A percentile compares a stretch with the other conserved stretches of the same genome.
These are phyloP conservation scores for Archivesica marissinica DNA, from an alignment of 1,140 invertebrate genomes.

Conservation along the genomic window DNA sequence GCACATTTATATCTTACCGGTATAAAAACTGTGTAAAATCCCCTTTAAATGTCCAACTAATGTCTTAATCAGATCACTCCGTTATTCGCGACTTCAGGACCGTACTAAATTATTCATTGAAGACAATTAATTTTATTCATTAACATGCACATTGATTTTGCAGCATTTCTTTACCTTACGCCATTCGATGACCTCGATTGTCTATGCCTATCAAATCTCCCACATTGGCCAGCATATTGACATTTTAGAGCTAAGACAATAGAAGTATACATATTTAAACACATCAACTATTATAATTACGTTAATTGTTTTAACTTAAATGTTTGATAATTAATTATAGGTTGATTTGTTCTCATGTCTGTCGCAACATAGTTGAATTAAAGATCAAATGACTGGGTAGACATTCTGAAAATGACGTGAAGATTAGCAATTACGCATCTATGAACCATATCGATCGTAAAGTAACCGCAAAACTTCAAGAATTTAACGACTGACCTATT, in stretches of 20 bases:
- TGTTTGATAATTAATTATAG: conserved; percentile 33
- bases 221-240: neutral
- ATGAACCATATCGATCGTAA: neutral
- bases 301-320: too few relatives aligned
- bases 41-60: neutral
- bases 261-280: neutral
- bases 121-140: conserved; percentile 17
- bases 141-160: neutral
- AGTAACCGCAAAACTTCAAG: too few relatives aligned
- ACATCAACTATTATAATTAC: conserved; percentile 7
- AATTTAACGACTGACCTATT: too few relatives aligned
- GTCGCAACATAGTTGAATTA: conserved; percentile 1
- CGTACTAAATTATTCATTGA: neutral
- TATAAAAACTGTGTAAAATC: too few relatives aligned
- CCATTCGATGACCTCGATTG: neutral
- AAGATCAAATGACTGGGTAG: neutral
- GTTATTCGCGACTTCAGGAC: neutral
- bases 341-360: conserved; percentile 10
- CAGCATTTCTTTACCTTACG: neutral
- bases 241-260: neutral
- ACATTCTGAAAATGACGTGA: neutral
- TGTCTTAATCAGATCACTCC: neutral
- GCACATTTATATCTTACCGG: too few relatives aligned
- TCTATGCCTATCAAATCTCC: neutral
- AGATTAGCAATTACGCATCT: neutral